phyloP scores from a whole-genome alignment of 2,888 invertebrate genomes.

The Marasmarcha lunaedactyla region DNA sequence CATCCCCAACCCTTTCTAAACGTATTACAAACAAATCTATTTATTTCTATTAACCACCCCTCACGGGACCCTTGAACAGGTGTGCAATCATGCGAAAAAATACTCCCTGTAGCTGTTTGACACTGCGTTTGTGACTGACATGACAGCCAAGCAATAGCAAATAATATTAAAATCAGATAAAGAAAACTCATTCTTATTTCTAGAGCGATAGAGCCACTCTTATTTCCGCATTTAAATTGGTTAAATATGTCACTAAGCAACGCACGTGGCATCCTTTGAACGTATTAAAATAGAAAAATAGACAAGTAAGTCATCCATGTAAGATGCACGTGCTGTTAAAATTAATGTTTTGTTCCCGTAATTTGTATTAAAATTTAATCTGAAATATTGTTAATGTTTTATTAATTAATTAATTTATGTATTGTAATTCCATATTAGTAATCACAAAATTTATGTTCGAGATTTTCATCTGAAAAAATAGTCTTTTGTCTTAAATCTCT shows the following conservation, averaged over 20 bases:
- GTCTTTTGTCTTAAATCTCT: too few species aligned
- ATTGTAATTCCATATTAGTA: background rate
- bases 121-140: slow-evolving; percentile 47
- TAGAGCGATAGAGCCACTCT: background rate
- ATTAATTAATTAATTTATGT: too few species aligned
- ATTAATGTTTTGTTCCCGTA: too few species aligned
- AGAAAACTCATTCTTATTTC: slow-evolving; percentile 2
- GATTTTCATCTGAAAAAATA: too few species aligned
- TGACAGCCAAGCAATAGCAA: slow-evolving; percentile 18
- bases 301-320: slow-evolving; percentile 26
- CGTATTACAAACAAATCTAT: slow-evolving; percentile 17
- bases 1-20: slow-evolving; percentile 12
- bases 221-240: slow-evolving; percentile 13
- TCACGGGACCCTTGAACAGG: slow-evolving; percentile 31
- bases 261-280: slow-evolving; percentile 33
- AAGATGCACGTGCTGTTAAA: background rate
- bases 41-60: slow-evolving; percentile 22
- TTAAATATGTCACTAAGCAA: slow-evolving; percentile 16
- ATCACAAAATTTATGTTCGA: too few species aligned
- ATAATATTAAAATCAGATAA: slow-evolving; percentile 12
- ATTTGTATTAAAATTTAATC: too few species aligned
- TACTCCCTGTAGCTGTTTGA: slow-evolving; percentile 41
- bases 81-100: slow-evolving; percentile 56
- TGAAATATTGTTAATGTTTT: too few species aligned
- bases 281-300: slow-evolving; percentile 27